Evolutionary conservation across 2,888 invertebrate genomes (phyloP), one percentile per base, ranked within the genome.

Genomic region (Neoscelio sp.): DNA sequence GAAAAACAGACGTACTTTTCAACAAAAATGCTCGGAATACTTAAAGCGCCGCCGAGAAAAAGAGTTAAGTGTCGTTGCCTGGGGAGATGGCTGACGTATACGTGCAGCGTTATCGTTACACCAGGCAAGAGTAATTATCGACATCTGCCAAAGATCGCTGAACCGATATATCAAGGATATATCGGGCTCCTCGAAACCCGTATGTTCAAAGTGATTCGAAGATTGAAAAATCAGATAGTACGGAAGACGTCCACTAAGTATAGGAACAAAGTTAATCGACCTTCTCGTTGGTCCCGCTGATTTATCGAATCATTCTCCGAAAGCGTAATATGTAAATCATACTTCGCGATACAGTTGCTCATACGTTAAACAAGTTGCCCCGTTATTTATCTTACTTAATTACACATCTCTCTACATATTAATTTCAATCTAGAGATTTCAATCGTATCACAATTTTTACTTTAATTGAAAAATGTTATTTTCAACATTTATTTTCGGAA

Each of bases 191-290:
- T 44, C 65, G 40, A 44, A 54, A 35, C 56, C 65, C 60, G 75
- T 62, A 68, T 44, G 78, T 23, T 65, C 70, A 67, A 77, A 62
- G 68, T 75, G 82, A 84, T 83, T 70, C 80, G 75, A 73, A 84
- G 86, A 86, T 86, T 80, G 79, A 82, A 78, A 82, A 80, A 82
- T 81, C 73, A 76, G 86, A 86, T 86, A 85, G 78, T 58, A 60
- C 78, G 73, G 79, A 83, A 82, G 84, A 83, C 82, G 84, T 83
- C 80, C 78, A 82, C 78, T 85, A 86, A 86, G 82, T 86, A 85
- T 83, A 85, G 84, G 81, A 84, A 82, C 80, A 68, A 67, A 58
- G 70, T 80, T 81, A 82, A 82, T 82, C 76, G 80, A 80, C 52
- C 77, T 77, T 77, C 68, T 20, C 75, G 79, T 74, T 74, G 68